Evolutionary conservation across 1,140 invertebrate species (phyloP).

Genomic region (Drosophila guanche): DNA sequence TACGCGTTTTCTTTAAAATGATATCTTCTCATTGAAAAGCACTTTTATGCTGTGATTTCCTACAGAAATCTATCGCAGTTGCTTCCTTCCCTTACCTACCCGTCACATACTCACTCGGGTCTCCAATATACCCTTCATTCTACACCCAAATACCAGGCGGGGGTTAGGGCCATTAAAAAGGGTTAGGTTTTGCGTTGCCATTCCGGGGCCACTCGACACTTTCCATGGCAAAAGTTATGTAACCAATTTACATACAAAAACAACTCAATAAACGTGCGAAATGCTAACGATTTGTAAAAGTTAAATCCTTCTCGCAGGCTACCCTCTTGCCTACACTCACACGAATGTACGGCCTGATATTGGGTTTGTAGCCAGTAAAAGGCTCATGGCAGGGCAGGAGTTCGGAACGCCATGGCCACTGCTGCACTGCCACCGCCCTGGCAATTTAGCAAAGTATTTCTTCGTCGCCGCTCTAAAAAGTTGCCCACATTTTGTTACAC

Average conservation of each 20-base stretch:
- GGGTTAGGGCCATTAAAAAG: constrained; percentile 21
- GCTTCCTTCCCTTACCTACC: too few relatives aligned
- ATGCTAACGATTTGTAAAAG: constrained; percentile 81
- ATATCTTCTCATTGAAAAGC: too few relatives aligned
- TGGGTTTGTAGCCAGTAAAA: constrained; percentile 57
- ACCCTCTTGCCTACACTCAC: constrained; percentile 3
- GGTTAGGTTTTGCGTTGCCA: constrained; percentile 55
- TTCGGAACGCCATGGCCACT: background rate
- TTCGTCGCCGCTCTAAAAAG: constrained; percentile 71
- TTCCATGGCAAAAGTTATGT: constrained; percentile 73
- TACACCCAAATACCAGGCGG: too few relatives aligned
- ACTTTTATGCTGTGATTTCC: too few relatives aligned
- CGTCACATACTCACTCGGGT: too few relatives aligned
- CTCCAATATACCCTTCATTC: too few relatives aligned
- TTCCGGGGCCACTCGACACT: constrained; percentile 68
- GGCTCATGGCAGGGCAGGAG: constrained; percentile 9
- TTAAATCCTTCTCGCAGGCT: constrained; percentile 32
- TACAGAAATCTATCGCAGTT: too few relatives aligned
- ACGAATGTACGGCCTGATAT: constrained; percentile 56
- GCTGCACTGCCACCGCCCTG: constrained; percentile 37
- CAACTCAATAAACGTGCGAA: constrained; percentile 82
- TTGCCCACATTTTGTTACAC: constrained; percentile 72
- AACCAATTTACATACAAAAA: constrained; percentile 82
- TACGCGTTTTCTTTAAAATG: too few relatives aligned
- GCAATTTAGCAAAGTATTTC: constrained; percentile 81